These are phyloP conservation scores for Coptotermes formosanus DNA, from an alignment of 1,140 invertebrate genomes.

Conservation along the genomic window DNA sequence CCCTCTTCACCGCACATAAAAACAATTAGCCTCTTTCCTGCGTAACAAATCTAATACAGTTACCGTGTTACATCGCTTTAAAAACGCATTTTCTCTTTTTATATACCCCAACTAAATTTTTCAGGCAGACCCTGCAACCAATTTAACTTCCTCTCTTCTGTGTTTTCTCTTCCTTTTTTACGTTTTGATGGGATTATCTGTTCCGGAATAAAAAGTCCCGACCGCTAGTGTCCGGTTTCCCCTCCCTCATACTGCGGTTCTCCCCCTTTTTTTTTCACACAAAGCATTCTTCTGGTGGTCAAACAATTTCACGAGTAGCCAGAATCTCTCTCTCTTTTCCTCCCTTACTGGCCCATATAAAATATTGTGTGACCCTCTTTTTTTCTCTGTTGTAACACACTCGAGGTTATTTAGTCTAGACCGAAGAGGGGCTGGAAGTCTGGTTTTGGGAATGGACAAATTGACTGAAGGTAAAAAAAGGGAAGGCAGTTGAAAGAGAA, in stretches of 20 bases:
- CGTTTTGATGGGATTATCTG: constrained; percentile 10
- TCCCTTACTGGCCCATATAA: neutral
- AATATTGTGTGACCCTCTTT: constrained; percentile 11
- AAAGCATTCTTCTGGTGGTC: constrained; percentile 15
- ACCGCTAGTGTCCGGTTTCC: neutral
- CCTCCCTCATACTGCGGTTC: neutral
- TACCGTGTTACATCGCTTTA: constrained; percentile 7
- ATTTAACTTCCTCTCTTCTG: constrained; percentile 7
- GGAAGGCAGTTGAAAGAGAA: neutral
- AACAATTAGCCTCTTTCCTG: neutral
- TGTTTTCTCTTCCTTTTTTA: neutral
- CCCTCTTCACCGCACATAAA: neutral
- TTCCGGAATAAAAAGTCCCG: constrained; percentile 10
- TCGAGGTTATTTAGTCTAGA: neutral
- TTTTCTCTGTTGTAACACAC: neutral
- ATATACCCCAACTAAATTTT: constrained; percentile 4
- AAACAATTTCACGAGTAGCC: constrained; percentile 18
- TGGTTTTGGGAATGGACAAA: constrained; percentile 5
- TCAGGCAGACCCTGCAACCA: neutral
- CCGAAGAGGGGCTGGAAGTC: neutral
- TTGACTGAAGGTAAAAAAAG: neutral
- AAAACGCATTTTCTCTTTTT: constrained; percentile 19
- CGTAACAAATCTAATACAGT: constrained; percentile 13
- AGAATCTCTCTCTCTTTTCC: neutral
- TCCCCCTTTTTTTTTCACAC: neutral